phyloP scores from a whole-genome alignment of 1,140 invertebrate genomes.

The Bradynema listronoti region DNA sequence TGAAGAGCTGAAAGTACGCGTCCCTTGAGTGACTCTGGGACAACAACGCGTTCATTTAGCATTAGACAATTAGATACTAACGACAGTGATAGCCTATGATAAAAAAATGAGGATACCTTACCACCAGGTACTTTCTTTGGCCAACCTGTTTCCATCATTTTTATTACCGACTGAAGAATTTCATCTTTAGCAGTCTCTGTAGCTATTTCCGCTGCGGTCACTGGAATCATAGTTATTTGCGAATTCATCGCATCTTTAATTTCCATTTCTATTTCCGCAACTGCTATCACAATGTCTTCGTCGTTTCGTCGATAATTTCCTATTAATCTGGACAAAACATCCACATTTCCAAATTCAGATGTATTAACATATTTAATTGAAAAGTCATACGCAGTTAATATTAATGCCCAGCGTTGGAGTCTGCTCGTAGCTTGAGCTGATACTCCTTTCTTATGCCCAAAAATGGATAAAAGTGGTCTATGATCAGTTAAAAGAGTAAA shows the following conservation, averaged over 20 bases:
- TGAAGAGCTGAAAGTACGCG: conserved; percentile 60
- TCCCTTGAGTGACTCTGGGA: conserved; percentile 58
- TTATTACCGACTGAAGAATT: not conserved
- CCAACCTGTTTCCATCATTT: not conserved
- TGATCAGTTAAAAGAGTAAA: conserved; percentile 18
- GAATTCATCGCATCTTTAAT: not conserved
- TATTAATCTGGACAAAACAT: conserved; percentile 14
- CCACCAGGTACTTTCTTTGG: not conserved
- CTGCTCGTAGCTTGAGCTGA: conserved; percentile 11
- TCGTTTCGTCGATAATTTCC: conserved; percentile 9
- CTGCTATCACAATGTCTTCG: conserved; percentile 12
- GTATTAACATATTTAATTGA: conserved; percentile 17
- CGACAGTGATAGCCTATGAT: too few relatives aligned
- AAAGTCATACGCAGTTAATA: conserved; percentile 12
- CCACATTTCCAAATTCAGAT: conserved; percentile 10
- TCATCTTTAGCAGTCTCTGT: not conserved
- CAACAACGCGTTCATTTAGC: conserved; percentile 57
- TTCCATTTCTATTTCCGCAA: conserved; percentile 5
- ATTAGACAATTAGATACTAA: conserved; percentile 17
- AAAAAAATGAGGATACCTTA: too few relatives aligned
- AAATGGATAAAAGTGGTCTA: conserved; percentile 13
- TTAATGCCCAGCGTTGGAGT: conserved; percentile 17
- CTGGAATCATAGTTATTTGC: not conserved
- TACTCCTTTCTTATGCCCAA: conserved; percentile 15
- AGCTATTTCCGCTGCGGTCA: not conserved